These are phyloP conservation scores for Tachyglossus aculeatus DNA, from an alignment of 2,797 vertebrate genomes.

Conservation along the genomic window DNA sequence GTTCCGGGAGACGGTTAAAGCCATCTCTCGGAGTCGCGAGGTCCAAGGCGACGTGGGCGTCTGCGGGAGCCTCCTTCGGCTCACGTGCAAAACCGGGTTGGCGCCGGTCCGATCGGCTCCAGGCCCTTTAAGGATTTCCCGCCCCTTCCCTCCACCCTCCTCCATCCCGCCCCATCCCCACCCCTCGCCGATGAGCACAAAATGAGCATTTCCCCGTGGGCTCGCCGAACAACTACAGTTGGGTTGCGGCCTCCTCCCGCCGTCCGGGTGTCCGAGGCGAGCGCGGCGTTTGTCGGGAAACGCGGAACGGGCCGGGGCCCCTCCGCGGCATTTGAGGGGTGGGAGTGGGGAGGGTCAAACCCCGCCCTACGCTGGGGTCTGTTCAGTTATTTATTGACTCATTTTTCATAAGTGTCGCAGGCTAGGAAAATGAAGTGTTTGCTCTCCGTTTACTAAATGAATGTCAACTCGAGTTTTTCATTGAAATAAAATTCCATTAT, in stretches of 20 bases:
- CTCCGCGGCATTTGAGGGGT: no score
- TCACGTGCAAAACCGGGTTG: conserved; percentile 66
- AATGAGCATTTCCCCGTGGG: conserved; percentile 63
- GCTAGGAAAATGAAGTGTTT: conserved; percentile 75
- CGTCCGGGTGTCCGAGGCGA: conserved; percentile 62
- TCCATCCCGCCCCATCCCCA: no score
- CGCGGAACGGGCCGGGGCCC: no score
- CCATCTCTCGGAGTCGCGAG: conserved; percentile 78
- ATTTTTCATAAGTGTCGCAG: conserved; percentile 76
- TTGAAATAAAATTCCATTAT: conserved; percentile 84
- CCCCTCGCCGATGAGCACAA: conserved; percentile 71
- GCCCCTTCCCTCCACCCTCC: no score
- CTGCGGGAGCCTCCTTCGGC: conserved; percentile 72
- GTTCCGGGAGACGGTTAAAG: conserved; percentile 75
- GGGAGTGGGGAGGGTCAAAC: no score
- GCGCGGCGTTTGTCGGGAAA: conserved; percentile 71
- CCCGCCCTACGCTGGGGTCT: conserved; percentile 79
- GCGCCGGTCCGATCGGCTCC: no score
- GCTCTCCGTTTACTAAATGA: conserved; percentile 79
- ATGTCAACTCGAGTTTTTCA: conserved; percentile 82
- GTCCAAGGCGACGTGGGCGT: conserved; percentile 75
- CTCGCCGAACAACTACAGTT: conserved; percentile 68
- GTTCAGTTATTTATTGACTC: conserved; percentile 79
- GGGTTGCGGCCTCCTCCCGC: conserved; percentile 60
- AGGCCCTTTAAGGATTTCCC: no score